Evolutionary conservation across 2,888 invertebrate genomes (phyloP).

Genomic region (Drosophila mayaguana): DNA sequence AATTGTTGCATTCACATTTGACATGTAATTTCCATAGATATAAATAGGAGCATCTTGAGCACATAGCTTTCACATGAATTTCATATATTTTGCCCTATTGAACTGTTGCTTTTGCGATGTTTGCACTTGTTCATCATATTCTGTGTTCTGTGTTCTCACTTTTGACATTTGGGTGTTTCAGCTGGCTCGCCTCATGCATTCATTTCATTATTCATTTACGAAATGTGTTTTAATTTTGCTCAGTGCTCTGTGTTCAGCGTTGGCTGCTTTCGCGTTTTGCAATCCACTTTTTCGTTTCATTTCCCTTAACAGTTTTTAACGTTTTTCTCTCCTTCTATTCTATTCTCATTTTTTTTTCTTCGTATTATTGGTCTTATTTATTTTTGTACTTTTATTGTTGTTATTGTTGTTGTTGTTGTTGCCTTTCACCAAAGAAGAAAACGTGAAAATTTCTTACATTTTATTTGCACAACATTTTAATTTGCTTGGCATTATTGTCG

Average conservation of each 20-base stretch:
- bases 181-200: slow-evolving; percentile 30
- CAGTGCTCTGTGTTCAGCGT: slow-evolving; percentile 26
- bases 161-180: slow-evolving; percentile 25
- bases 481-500: slow-evolving; percentile 53
- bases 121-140: neutral
- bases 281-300: slow-evolving; percentile 30
- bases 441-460: slow-evolving; percentile 58
- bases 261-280: slow-evolving; percentile 22
- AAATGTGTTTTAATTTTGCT: slow-evolving; percentile 50
- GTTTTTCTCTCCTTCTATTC: slow-evolving; percentile 6
- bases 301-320: slow-evolving; percentile 37
- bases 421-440: slow-evolving; percentile 40
- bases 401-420: slow-evolving; percentile 5
- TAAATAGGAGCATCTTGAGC: accelerated
- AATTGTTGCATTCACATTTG: neutral
- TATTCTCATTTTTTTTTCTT: neutral
- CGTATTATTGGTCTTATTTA: neutral
- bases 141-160: neutral
- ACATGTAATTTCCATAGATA: neutral
- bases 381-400: neutral
- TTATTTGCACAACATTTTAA: slow-evolving; percentile 66
- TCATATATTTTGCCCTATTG: neutral
- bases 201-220: slow-evolving; percentile 64
- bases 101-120: neutral
- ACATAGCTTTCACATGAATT: neutral